Evolutionary conservation across 2,113 vertebrate genomes (phyloP).

Genomic region (Bubo bubo): DNA sequence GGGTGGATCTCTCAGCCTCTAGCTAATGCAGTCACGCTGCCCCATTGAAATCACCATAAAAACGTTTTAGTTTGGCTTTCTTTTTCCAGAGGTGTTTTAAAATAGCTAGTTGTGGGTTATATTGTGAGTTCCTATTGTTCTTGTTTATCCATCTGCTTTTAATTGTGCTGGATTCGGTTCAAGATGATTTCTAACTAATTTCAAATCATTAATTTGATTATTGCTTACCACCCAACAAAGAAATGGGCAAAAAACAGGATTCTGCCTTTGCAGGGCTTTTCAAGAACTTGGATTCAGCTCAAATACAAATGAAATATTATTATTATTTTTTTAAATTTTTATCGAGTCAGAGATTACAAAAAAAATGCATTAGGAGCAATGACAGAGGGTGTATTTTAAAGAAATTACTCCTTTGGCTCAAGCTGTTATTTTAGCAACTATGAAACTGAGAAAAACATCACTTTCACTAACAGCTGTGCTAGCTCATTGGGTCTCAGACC

Average conservation of each 20-base stretch:
- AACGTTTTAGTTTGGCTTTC: neutral
- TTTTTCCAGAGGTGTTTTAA: slow-evolving; percentile 13
- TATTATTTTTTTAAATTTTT: neutral
- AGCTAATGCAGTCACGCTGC: neutral
- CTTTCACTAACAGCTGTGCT: neutral
- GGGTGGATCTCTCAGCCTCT: neutral
- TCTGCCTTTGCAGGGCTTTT: neutral
- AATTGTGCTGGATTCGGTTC: neutral
- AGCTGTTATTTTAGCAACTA: neutral
- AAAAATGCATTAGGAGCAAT: neutral
- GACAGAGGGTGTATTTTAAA: neutral
- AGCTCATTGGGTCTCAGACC: neutral
- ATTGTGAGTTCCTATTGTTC: neutral
- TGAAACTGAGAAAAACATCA: neutral
- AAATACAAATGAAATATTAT: neutral
- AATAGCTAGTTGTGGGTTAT: neutral
- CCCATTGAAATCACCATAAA: neutral
- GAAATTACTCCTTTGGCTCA: neutral
- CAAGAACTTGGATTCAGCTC: neutral
- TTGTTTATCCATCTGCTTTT: slow-evolving; percentile 14
- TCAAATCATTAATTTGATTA: slow-evolving; percentile 23
- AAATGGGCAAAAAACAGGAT: neutral
- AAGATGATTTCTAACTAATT: slow-evolving; percentile 22
- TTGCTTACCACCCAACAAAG: neutral
- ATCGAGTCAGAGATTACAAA: neutral